These are phyloP conservation scores for Terebella lapidaria DNA, from an alignment of 2,888 invertebrate species.

Conservation along the genomic window DNA sequence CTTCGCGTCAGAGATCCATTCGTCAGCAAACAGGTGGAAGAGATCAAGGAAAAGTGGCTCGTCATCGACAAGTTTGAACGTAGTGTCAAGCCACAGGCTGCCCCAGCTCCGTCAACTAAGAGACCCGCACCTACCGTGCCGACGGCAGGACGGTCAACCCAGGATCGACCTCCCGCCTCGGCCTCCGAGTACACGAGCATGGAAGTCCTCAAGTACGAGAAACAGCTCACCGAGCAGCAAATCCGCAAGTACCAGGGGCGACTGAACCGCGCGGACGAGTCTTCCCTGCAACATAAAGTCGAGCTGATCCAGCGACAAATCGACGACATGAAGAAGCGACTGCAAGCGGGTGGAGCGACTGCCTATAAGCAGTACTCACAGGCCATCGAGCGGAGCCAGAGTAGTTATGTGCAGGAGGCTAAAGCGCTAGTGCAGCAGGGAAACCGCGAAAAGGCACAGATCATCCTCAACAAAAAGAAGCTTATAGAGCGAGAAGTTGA, in stretches of 20 bases:
- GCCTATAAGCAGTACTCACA: too few relatives aligned
- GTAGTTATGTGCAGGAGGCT: constrained; percentile 39
- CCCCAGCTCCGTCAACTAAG: too few relatives aligned
- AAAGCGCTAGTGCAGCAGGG: constrained; percentile 36
- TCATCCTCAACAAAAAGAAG: constrained; percentile 46
- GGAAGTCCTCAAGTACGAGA: constrained; percentile 48
- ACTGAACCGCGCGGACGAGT: constrained; percentile 34
- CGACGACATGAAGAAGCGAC: constrained; percentile 32
- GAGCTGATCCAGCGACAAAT: constrained; percentile 36
- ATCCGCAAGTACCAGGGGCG: constrained; percentile 38
- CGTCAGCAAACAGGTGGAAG: constrained; percentile 80
- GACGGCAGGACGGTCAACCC: neutral
- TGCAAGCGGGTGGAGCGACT: constrained; percentile 34
- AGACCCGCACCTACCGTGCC: too few relatives aligned
- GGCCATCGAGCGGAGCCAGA: constrained; percentile 32
- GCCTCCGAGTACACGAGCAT: constrained; percentile 31
- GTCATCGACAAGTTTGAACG: constrained; percentile 61
- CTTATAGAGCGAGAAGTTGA: constrained; percentile 48
- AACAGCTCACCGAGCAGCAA: constrained; percentile 43
- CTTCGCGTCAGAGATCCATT: constrained; percentile 82
- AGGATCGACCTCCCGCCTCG: neutral
- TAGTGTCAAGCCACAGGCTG: constrained; percentile 2
- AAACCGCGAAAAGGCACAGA: constrained; percentile 47
- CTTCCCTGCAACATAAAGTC: constrained; percentile 39
- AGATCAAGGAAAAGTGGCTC: constrained; percentile 87